Base-by-base conservation (phyloP, 2,888 invertebrate genomes). In the Hirtodrosophila histrioides region DNA sequence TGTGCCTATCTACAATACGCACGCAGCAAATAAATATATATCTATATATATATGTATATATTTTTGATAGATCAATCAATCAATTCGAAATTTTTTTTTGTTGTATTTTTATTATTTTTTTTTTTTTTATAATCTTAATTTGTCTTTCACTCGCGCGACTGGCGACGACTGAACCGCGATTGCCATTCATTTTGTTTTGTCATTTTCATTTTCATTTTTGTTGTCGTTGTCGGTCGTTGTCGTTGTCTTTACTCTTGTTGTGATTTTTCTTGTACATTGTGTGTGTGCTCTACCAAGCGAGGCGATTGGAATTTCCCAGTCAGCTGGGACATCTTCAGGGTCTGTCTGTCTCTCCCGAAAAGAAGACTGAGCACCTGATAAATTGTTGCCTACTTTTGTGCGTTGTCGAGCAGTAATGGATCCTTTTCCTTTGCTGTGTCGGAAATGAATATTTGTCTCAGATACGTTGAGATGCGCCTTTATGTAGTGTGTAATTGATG, bases 11-110 rank as follows among this genome's bases (percentile, higher is more conserved):
- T 17, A 17, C 17, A 17, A 17, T 24, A 46, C 50, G 46, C 58
- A 39, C 36, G 36, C 51, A 24, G 37, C 36, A 62, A 39, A 62
- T 35, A 67, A 36, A 77, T 57, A 46, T 46, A 43, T 39, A 11
- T 33, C 46, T 37, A 39, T 54, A 27, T 64, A 49, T 44, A 7
- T 54, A 27, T 65, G 54, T 70, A 51, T 70, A 70, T 76, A 78
- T 78, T 84, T 88, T 84, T 86, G 88, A 88, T 86, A 88, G 88
- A 86, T 86, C 85, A 86, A 86, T 86, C 85, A 86, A 86, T 86
- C 88, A 86, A 86, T 86, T 76, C 73, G 70, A 48, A 48, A 66
- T 74, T 65, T 53, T 62, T 66, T 62, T 62, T 49, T 51, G 41
- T 65, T 84, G 75, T 83, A 58, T 86, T 82, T 78, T 82, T 88